phyloP scores from a whole-genome alignment of 2,888 invertebrate genomes.

The Panopea generosa region DNA sequence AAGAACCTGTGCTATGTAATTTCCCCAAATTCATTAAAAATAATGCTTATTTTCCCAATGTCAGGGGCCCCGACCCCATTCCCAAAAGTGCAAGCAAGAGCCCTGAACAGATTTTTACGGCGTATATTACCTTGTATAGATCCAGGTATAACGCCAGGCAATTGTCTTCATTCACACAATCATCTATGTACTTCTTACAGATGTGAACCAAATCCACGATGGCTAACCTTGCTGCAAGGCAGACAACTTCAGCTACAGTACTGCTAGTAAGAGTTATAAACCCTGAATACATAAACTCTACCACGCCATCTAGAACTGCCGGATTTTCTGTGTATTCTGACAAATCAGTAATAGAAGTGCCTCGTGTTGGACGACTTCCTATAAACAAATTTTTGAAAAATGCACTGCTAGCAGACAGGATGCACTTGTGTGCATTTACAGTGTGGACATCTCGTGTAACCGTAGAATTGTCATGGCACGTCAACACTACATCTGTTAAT shows the following conservation, averaged over 20 bases:
- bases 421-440: neutral
- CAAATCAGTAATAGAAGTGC: neutral
- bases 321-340: neutral
- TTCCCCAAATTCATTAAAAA: no score
- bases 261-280: neutral
- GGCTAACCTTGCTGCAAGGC: neutral
- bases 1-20: no score
- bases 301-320: neutral
- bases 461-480: neutral
- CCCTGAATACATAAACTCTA: conserved; percentile 5
- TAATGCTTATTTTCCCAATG: no score
- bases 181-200: neutral
- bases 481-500: neutral
- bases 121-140: neutral
- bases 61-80: neutral
- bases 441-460: no score
- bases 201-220: neutral
- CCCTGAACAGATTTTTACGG: neutral
- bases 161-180: neutral
- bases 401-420: neutral
- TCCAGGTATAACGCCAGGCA: neutral
- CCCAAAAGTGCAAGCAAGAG: no score
- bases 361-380: neutral
- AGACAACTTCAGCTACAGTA: neutral
- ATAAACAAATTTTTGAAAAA: neutral